A percentile compares a stretch with the other conserved stretches of the same genome.
phyloP scores from a whole-genome alignment of 1,140 invertebrate species.

The Parasteatoda tepidariorum region DNA sequence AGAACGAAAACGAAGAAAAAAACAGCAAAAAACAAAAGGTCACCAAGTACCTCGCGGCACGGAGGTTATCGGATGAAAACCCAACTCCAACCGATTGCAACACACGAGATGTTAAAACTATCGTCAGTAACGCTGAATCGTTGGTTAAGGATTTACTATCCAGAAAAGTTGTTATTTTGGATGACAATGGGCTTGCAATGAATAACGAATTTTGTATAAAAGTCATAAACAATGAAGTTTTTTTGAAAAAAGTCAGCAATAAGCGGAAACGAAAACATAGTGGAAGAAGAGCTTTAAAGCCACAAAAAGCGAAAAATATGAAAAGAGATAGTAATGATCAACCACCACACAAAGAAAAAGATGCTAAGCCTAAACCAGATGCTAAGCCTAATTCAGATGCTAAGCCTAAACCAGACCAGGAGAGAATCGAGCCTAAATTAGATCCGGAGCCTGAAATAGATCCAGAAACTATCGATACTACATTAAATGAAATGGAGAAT shows the following conservation, averaged over 20 bases:
- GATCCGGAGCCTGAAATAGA: neutral
- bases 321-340: neutral
- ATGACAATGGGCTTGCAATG: neutral
- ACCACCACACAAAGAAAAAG: too few species aligned
- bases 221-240: constrained; percentile 26
- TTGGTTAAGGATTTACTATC: neutral
- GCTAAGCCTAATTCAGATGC: neutral
- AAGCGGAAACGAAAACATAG: neutral
- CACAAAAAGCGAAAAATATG: neutral
- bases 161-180: constrained; percentile 19
- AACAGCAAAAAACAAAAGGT: constrained; percentile 1
- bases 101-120: too few species aligned
- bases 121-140: neutral
- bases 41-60: too few species aligned
- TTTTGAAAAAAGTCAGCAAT: constrained; percentile 6
- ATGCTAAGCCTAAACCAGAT: too few species aligned
- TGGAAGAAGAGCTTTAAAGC: neutral
- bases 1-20: neutral
- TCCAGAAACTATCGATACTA: neutral
- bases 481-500: constrained; percentile 42
- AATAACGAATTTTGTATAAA: constrained; percentile 1
- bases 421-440: neutral
- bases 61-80: too few species aligned
- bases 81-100: neutral
- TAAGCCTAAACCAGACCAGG: neutral